These are phyloP conservation scores for Drosophila miranda DNA, from an alignment of 1,140 invertebrate genomes.

Conservation along the genomic window DNA sequence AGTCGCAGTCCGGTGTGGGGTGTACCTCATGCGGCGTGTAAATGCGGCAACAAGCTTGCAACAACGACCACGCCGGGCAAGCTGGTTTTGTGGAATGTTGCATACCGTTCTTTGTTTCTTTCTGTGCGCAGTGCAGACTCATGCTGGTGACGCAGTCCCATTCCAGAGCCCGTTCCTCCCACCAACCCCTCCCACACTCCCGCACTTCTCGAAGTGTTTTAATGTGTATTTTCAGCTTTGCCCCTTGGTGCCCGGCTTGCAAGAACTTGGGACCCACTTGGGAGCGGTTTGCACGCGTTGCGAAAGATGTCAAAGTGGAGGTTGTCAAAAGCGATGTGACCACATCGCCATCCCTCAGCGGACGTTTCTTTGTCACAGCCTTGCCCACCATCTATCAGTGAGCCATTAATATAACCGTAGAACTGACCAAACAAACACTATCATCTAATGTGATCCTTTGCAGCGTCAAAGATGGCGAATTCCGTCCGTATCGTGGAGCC, in stretches of 20 bases:
- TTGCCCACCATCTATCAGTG: conserved; percentile 99
- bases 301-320: conserved; percentile 90
- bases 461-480: conserved; percentile 97
- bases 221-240: conserved; percentile 88
- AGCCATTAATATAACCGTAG: conserved; percentile 80
- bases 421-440: background rate
- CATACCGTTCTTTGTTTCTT: conserved; percentile 32
- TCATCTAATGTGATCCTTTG: conserved; percentile 60
- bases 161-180: too few species aligned
- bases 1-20: conserved; percentile 54
- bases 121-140: conserved; percentile 38
- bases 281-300: conserved; percentile 92
- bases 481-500: conserved; percentile 95
- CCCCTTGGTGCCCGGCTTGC: conserved; percentile 99
- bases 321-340: conserved; percentile 97
- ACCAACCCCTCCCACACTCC: background rate
- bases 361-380: conserved; percentile 99
- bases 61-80: conserved; percentile 34
- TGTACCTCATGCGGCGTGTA: conserved; percentile 20
- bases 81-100: conserved; percentile 65
- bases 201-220: conserved; percentile 26
- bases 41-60: too few species aligned
- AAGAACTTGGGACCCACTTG: conserved; percentile 94
- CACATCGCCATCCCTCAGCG: conserved; percentile 94
- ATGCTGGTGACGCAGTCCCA: conserved; percentile 20